Base-by-base conservation (phyloP, 2,888 invertebrate species). In the Amiota minor region DNA sequence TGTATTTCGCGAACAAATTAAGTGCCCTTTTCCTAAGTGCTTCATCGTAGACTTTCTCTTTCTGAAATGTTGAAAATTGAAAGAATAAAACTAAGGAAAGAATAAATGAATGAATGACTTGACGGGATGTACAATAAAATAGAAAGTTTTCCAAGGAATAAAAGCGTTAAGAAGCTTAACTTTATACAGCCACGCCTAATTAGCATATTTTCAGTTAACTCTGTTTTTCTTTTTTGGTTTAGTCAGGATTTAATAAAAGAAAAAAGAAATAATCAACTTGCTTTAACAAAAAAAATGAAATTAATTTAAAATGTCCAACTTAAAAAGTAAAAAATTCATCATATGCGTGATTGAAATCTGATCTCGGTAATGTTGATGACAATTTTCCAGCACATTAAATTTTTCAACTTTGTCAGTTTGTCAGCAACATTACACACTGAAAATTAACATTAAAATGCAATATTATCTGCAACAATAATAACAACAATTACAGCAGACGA, bases 171-270 rank as follows among this genome's bases (percentile, higher is more conserved):
- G 62, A 23, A 45, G n/a, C 53, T 68, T 68, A 53, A 68, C 10
- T 67, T 67, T 50, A 23, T 10, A 23, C 67, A 68, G 47, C 23
- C 12, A 62, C n/a, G 53, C 10, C 67, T 53, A 68, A 68, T 68
- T 68, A 50, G 53, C 67, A 50, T 46, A 68, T 68, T 68, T 68
- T 18, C 65, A 46, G 53, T n/a, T 53, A 53, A 53, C 8, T 46
- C 16, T 35, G 0, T 45, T n/a, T 35, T n/a, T 45, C 11, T 50
- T 50, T 50, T 50, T n/a, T 50, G 3, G 12, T 50, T 9, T 14
- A 64, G 3, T 64, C n/a, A 64, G 14, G 35, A 46, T 49, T 14
- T n/a, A 1, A 16, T 18, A 9, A 35, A 10, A 49, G 11, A 18
- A 47, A 65, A 18, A 20, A 16, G 8, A 16, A 53, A 14, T 50